Evolutionary conservation across 2,888 invertebrate genomes (phyloP).

Genomic region (Ephialtes manifestator): DNA sequence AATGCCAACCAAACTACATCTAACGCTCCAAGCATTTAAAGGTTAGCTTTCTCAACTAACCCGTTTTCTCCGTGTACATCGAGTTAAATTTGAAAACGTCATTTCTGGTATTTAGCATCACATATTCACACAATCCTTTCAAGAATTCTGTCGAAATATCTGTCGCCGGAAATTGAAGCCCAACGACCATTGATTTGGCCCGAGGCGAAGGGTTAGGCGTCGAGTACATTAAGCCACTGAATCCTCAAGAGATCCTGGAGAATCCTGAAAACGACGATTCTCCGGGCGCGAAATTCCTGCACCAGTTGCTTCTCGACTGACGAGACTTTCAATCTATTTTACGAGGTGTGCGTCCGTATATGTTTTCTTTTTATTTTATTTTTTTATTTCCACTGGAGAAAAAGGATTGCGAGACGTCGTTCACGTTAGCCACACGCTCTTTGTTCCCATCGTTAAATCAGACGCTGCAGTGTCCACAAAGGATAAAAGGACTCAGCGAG

Average conservation of each 20-base stretch:
- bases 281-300: slow-evolving; percentile 32
- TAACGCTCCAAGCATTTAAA: too few species aligned
- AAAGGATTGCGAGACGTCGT: slow-evolving; percentile 23
- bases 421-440: slow-evolving; percentile 13
- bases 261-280: slow-evolving; percentile 14
- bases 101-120: not conserved
- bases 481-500: not conserved
- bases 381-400: slow-evolving; percentile 8
- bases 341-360: not conserved
- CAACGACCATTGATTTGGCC: slow-evolving; percentile 16
- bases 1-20: too few species aligned
- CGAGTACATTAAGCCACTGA: slow-evolving; percentile 23
- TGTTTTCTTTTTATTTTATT: not conserved
- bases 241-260: slow-evolving; percentile 32
- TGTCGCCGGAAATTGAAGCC: not conserved
- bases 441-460: slow-evolving; percentile 35
- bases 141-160: not conserved
- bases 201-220: not conserved
- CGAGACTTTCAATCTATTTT: slow-evolving; percentile 28
- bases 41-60: too few species aligned
- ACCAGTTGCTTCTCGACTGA: slow-evolving; percentile 49
- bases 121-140: not conserved
- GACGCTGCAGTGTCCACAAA: not conserved
- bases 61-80: too few species aligned
- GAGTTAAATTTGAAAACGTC: not conserved